Percentiles rank a stretch among this genome's conserved stretches.
Evolutionary conservation across 2,888 invertebrate species (phyloP).

Genomic region (Caenorhabditis becei): DNA sequence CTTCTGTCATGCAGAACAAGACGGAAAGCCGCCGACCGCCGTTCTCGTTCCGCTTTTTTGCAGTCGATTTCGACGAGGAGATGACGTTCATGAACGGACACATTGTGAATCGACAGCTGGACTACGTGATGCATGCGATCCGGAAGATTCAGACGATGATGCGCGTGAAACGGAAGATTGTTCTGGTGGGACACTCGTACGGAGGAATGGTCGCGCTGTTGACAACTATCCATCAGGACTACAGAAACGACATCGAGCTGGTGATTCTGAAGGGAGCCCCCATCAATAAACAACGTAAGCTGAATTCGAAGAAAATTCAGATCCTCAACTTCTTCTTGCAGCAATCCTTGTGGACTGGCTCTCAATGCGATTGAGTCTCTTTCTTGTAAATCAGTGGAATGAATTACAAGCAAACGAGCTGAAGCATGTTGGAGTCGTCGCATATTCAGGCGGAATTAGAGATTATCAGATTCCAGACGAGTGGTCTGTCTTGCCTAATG

Average conservation of each 20-base stretch:
- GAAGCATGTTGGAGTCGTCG: constrained; percentile 68
- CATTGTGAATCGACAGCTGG: constrained; percentile 88
- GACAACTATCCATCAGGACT: constrained; percentile 39
- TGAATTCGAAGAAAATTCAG: neutral
- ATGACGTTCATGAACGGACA: constrained; percentile 92
- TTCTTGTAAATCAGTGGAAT: constrained; percentile 25
- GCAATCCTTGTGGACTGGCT: constrained; percentile 57
- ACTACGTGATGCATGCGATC: constrained; percentile 87
- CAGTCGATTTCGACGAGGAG: constrained; percentile 92
- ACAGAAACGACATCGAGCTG: constrained; percentile 53
- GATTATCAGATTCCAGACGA: constrained; percentile 71
- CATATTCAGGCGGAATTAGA: constrained; percentile 74
- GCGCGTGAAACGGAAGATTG: constrained; percentile 52
- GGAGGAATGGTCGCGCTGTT: constrained; percentile 65
- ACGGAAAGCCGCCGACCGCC: constrained; percentile 86
- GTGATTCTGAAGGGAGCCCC: constrained; percentile 63
- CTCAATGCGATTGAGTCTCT: constrained; percentile 21
- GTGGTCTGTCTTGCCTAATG: constrained; percentile 37
- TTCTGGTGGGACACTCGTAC: constrained; percentile 70
- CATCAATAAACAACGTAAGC: constrained; percentile 51
- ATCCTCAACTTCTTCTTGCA: constrained; percentile 33
- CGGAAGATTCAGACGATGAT: constrained; percentile 84
- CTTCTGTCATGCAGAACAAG: constrained; percentile 92
- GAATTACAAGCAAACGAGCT: constrained; percentile 22
- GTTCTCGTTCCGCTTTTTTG: constrained; percentile 93